phyloP scores from a whole-genome alignment of 1,140 invertebrate species.

The Pristionchus pacificus region DNA sequence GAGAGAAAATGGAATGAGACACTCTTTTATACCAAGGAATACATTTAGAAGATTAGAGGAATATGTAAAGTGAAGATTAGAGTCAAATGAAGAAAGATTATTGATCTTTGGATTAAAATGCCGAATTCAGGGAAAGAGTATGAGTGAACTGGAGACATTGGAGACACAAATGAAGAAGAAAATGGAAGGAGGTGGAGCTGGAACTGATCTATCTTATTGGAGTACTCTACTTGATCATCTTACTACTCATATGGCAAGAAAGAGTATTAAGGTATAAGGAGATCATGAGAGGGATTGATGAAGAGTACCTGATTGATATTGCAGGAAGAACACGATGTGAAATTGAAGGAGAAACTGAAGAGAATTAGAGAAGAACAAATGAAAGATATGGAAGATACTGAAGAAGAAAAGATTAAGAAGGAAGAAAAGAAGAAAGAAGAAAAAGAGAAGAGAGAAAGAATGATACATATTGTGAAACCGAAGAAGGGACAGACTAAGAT shows the following conservation, averaged over 20 bases:
- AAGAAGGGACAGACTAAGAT: constrained; percentile 6
- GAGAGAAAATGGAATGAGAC: too few species aligned
- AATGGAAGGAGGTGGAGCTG: constrained; percentile 76
- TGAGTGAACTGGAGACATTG: neutral
- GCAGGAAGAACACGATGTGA: constrained; percentile 83
- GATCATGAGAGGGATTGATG: neutral
- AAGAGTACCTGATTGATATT: constrained; percentile 58
- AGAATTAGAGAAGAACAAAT: constrained; percentile 76
- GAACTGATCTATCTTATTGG: constrained; percentile 92
- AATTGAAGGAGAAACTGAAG: constrained; percentile 80
- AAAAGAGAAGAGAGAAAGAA: constrained; percentile 34
- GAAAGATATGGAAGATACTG: constrained; percentile 31
- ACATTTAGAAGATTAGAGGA: too few species aligned
- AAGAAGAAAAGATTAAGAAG: constrained; percentile 30
- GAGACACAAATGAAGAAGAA: constrained; percentile 77
- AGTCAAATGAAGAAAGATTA: too few species aligned
- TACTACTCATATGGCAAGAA: constrained; percentile 90
- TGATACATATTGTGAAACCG: constrained; percentile 11
- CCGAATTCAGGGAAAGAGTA: neutral
- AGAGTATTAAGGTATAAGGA: constrained; percentile 61
- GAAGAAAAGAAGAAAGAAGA: constrained; percentile 54
- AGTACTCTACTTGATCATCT: constrained; percentile 85
- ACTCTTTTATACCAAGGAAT: too few species aligned
- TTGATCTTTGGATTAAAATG: too few species aligned
- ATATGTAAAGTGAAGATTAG: too few species aligned